A percentile compares a stretch with the other conserved stretches of the same genome.
Conservation (phyloP, 2,113 vertebrate species). For the Rafetus swinhoei region DNA sequence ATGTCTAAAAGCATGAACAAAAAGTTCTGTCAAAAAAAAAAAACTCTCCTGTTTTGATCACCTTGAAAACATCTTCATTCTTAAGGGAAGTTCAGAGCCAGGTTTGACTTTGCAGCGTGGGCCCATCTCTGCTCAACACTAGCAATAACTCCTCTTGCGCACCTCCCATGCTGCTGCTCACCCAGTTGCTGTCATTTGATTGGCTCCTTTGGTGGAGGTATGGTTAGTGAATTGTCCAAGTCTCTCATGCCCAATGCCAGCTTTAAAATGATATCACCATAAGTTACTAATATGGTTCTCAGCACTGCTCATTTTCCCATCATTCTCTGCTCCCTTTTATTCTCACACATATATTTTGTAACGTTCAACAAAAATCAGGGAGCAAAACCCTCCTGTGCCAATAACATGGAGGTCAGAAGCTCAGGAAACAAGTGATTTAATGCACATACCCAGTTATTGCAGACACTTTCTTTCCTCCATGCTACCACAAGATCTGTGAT, state of each 20-base stretch:
- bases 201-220: slow-evolving; percentile 47
- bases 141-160: slow-evolving; percentile 18
- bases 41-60: not conserved
- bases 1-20: not conserved
- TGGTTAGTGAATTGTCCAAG: slow-evolving; percentile 12
- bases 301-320: slow-evolving; percentile 1
- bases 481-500: not conserved
- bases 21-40: not conserved
- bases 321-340: not conserved
- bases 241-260: slow-evolving; percentile 29
- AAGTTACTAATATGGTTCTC: slow-evolving; percentile 35
- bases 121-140: slow-evolving; percentile 53
- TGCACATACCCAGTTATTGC: not conserved
- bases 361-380: slow-evolving; percentile 56
- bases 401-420: slow-evolving; percentile 25
- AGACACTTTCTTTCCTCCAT: not conserved
- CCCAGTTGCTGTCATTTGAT: slow-evolving; percentile 31
- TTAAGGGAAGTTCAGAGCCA: not conserved
- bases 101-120: slow-evolving; percentile 48
- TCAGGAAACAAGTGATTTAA: slow-evolving; percentile 14
- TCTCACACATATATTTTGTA: slow-evolving; percentile 40
- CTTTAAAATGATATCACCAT: slow-evolving; percentile 19
- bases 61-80: not conserved
- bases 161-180: slow-evolving; percentile 31
- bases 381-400: slow-evolving; percentile 55